Percentiles rank a stretch among this genome's conserved stretches.
Conservation (phyloP, 2,888 invertebrate species). For the Julus scanicus region DNA sequence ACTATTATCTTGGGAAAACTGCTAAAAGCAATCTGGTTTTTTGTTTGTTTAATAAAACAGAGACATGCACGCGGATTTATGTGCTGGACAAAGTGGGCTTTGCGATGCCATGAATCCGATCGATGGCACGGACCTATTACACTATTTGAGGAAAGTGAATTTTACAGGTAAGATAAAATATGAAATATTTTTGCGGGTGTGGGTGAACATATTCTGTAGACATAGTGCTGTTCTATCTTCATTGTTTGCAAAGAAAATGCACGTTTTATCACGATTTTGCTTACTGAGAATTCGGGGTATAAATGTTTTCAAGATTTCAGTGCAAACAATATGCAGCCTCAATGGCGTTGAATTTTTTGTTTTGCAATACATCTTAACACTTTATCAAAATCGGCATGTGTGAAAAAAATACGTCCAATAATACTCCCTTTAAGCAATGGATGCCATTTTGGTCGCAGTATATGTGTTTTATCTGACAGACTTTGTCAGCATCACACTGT, state of each 20-base stretch:
- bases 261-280: neutral
- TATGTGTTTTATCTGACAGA: no score
- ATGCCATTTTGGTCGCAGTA: no score
- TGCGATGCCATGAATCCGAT: conserved; percentile 92
- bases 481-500: no score
- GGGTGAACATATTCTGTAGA: neutral
- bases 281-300: neutral
- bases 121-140: conserved; percentile 84
- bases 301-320: neutral
- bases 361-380: neutral
- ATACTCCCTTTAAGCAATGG: no score
- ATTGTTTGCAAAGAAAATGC: neutral
- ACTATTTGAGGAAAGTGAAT: conserved; percentile 84
- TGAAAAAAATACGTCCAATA: neutral
- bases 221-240: neutral
- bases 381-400: neutral
- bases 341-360: neutral
- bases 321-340: neutral
- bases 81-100: conserved; percentile 78
- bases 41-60: conserved; percentile 66
- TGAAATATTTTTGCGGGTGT: neutral
- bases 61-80: conserved; percentile 87
- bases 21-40: conserved; percentile 23
- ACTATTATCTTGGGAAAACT: neutral
- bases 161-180: conserved; percentile 79